Percentiles rank a stretch among this genome's conserved stretches.
phyloP scores from a whole-genome alignment of 2,888 invertebrate species.

The Drosophila testacea region DNA sequence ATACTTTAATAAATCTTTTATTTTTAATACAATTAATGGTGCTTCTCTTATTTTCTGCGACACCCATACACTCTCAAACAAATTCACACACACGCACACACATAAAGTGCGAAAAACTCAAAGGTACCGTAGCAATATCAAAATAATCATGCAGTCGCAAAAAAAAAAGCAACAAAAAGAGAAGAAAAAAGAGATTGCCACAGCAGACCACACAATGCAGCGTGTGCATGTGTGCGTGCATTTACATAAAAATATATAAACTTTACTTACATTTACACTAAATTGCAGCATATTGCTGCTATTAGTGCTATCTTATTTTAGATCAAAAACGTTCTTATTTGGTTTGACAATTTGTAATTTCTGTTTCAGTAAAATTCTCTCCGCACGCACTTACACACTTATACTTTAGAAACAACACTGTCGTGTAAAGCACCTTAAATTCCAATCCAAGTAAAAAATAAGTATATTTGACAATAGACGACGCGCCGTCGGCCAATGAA shows the following conservation, averaged over 20 bases:
- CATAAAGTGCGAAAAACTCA: slow-evolving; percentile 47
- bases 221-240: slow-evolving; percentile 34
- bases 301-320: slow-evolving; percentile 46
- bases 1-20: slow-evolving; percentile 17
- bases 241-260: slow-evolving; percentile 34
- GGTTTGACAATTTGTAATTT: slow-evolving; percentile 54
- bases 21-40: slow-evolving; percentile 31
- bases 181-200: slow-evolving; percentile 53
- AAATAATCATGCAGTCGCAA: slow-evolving; percentile 58
- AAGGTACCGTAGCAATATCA: slow-evolving; percentile 55
- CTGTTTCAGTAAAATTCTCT: slow-evolving; percentile 55
- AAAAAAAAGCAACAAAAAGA: slow-evolving; percentile 45
- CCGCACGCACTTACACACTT: slow-evolving; percentile 54
- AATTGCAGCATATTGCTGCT: slow-evolving; percentile 46
- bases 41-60: slow-evolving; percentile 28
- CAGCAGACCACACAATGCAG: slow-evolving; percentile 58
- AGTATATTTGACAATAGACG: too few species aligned
- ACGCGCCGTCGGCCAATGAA: too few species aligned
- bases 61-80: slow-evolving; percentile 30
- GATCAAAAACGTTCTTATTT: slow-evolving; percentile 60
- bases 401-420: slow-evolving; percentile 58
- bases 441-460: too few species aligned
- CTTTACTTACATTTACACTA: slow-evolving; percentile 46
- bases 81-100: slow-evolving; percentile 18
- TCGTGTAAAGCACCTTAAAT: not conserved